Conservation (phyloP, 2,888 invertebrate genomes). For the Tenthredo notha region DNA sequence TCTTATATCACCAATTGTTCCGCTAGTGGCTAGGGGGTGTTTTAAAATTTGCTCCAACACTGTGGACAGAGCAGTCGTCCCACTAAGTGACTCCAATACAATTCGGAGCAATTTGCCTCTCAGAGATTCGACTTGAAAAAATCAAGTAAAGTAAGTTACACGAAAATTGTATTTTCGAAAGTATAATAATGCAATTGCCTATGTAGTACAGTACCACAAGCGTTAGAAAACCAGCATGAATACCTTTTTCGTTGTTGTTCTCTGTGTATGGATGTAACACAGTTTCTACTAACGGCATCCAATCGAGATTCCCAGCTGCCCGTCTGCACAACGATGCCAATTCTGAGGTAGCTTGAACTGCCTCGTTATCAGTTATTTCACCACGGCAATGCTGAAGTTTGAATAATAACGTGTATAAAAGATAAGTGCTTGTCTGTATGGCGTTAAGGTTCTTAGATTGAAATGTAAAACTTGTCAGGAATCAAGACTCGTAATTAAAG, state of each 20-base stretch:
- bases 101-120: constrained; percentile 73
- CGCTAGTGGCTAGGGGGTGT: constrained; percentile 78
- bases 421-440: background rate
- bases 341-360: constrained; percentile 68
- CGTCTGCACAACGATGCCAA: constrained; percentile 73
- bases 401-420: background rate
- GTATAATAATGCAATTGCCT: background rate
- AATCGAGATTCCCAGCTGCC: constrained; percentile 74
- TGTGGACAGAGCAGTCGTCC: constrained; percentile 79
- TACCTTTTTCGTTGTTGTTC: constrained; percentile 67
- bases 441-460: background rate
- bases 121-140: constrained; percentile 68
- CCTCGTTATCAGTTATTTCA: constrained; percentile 66
- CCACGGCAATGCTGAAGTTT: constrained; percentile 63
- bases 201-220: background rate
- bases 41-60: constrained; percentile 82
- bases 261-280: constrained; percentile 70
- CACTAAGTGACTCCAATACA: constrained; percentile 74
- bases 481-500: background rate
- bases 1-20: constrained; percentile 83
- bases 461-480: background rate
- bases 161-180: background rate
- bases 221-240: background rate
- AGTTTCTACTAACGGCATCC: constrained; percentile 76
- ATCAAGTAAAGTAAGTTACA: background rate